Conservation (phyloP, 2,113 vertebrate species). For the Hippotragus niger region DNA sequence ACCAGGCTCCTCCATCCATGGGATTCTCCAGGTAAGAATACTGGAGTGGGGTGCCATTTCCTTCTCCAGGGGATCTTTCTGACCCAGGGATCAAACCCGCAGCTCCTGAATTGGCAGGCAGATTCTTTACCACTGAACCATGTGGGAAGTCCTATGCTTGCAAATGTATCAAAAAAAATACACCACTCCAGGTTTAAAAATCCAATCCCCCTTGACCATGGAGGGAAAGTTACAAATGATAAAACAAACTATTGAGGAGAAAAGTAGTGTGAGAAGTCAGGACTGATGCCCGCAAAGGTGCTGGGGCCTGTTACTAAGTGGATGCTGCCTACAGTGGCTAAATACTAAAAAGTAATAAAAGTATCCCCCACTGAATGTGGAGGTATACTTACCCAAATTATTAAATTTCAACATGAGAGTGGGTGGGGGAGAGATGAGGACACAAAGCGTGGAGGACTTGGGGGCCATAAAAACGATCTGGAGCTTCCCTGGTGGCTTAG, state of each 20-base stretch:
- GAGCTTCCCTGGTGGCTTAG: neutral
- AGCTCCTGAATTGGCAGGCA: neutral
- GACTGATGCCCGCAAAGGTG: neutral
- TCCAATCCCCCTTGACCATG: neutral
- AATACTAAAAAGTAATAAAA: neutral
- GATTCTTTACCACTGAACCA: neutral
- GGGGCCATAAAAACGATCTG: neutral
- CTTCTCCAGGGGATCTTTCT: neutral
- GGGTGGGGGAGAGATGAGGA: neutral
- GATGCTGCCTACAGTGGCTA: neutral
- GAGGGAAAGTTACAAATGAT: neutral
- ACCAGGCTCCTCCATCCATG: neutral
- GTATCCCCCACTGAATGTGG: neutral
- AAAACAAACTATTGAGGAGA: neutral
- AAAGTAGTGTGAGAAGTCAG: neutral
- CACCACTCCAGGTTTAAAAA: neutral
- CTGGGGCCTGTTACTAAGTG: neutral
- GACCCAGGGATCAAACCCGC: neutral
- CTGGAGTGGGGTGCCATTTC: neutral
- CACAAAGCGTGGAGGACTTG: neutral
- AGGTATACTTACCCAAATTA: neutral
- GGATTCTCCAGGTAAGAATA: neutral
- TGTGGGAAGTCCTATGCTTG: neutral
- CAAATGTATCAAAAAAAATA: neutral
- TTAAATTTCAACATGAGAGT: neutral